A percentile compares a stretch with the other conserved stretches of the same genome.
Conservation (phyloP, 2,888 invertebrate genomes). For the Neoascia interrupta region DNA sequence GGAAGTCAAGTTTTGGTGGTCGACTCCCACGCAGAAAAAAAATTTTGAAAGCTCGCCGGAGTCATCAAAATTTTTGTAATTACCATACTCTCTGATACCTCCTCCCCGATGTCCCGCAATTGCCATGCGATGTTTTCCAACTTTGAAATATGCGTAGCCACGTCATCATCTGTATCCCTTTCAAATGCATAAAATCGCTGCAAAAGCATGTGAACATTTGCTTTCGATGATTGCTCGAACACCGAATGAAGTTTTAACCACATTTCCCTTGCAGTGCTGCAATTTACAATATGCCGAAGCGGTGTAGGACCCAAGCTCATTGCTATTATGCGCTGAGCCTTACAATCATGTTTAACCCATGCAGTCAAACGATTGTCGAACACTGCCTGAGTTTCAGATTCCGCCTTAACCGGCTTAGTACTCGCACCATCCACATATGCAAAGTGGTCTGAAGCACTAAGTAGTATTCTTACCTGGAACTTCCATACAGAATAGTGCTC, state of each 20-base stretch:
- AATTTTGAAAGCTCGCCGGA: not conserved
- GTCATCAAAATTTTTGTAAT: conserved; percentile 27
- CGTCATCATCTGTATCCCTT: not conserved
- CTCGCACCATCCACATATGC: not conserved
- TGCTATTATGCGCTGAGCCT: conserved; percentile 53
- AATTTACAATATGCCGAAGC: conserved; percentile 16
- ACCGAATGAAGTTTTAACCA: conserved; percentile 20
- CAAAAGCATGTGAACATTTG: conserved; percentile 17
- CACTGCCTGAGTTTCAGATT: too few species aligned
- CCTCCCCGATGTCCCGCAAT: conserved; percentile 6
- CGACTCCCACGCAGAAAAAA: not conserved
- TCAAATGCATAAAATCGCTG: conserved; percentile 7
- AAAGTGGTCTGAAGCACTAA: conserved; percentile 20
- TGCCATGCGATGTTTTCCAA: conserved; percentile 10
- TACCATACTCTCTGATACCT: conserved; percentile 14
- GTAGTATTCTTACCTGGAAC: conserved; percentile 22
- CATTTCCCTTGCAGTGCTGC: conserved; percentile 15
- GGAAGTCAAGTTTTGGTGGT: conserved; percentile 39
- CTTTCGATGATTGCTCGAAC: conserved; percentile 16
- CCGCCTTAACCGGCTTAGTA: too few species aligned
- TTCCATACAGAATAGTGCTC: conserved; percentile 73
- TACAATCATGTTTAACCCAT: conserved; percentile 35
- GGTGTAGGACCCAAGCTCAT: conserved; percentile 60
- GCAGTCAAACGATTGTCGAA: not conserved
- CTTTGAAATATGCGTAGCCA: conserved; percentile 11